Conservation (phyloP, 30 jellyfish, hydroid and myxozoan species). For the Hydractinia symbiolongicarpus region DNA sequence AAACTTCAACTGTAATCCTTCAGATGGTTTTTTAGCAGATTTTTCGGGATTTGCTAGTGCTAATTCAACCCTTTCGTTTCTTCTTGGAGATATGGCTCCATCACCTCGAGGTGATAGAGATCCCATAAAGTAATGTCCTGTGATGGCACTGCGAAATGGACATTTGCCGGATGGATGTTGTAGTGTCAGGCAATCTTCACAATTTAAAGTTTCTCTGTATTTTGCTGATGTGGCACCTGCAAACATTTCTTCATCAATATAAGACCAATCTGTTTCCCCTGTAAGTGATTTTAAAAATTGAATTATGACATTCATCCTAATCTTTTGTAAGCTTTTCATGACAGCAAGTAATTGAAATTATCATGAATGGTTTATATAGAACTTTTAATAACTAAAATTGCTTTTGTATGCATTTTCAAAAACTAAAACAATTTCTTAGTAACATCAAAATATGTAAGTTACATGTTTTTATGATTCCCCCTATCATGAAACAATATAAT, state of each 20-base stretch:
- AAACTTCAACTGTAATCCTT: constrained; percentile 77
- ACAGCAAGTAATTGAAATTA: no score
- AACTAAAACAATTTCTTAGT: no score
- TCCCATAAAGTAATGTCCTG: constrained; percentile 7
- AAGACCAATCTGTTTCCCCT: constrained; percentile 61
- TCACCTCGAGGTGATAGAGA: constrained; percentile 22
- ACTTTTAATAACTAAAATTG: no score
- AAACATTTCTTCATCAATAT: constrained; percentile 64
- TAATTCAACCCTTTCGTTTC: constrained; percentile 67
- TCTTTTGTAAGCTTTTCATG: no score
- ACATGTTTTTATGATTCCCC: no score
- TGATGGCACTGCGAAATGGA: constrained; percentile 52
- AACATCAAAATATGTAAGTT: no score
- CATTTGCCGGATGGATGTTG: constrained; percentile 68
- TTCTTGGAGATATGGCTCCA: constrained; percentile 23
- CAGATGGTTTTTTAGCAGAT: constrained; percentile 66
- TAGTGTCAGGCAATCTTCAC: constrained; percentile 64
- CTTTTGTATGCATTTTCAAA: no score
- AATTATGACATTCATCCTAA: no score
- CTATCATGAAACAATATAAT: no score
- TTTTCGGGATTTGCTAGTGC: constrained; percentile 89
- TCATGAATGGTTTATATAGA: no score
- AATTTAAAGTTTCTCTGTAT: constrained; percentile 40
- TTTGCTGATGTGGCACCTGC: constrained; percentile 69
- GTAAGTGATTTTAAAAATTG: not conserved